phyloP scores from a whole-genome alignment of 2,113 vertebrate species.

The Cephalopholis sonnerati region DNA sequence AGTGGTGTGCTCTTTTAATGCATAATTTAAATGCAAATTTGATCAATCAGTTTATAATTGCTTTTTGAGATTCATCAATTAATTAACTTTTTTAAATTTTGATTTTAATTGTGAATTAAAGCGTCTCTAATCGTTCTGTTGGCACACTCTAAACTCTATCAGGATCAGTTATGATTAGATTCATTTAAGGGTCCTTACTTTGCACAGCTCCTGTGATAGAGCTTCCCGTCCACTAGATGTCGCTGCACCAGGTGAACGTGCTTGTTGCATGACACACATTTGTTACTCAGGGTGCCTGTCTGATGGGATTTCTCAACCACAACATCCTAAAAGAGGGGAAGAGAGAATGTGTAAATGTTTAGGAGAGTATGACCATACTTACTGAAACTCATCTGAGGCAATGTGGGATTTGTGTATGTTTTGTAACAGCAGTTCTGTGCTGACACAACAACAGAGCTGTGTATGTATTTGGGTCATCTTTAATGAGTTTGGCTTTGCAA shows the following conservation, averaged over 20 bases:
- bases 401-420: not conserved
- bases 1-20: not conserved
- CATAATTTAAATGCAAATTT: not conserved
- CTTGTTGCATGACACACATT: slow-evolving; percentile 87
- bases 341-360: not conserved
- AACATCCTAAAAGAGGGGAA: slow-evolving; percentile 51
- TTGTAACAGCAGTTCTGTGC: not conserved
- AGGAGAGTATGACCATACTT: not conserved
- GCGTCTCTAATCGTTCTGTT: not conserved
- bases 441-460: slow-evolving; percentile 1
- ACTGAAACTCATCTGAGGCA: not conserved
- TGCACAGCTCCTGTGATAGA: slow-evolving; percentile 97
- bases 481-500: not conserved
- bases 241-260: slow-evolving; percentile 96
- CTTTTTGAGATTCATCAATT: not conserved
- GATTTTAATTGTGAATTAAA: not conserved
- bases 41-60: not conserved
- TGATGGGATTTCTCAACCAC: slow-evolving; percentile 60
- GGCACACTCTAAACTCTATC: not conserved
- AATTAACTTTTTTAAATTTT: not conserved
- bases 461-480: not conserved
- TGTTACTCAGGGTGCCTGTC: slow-evolving; percentile 82
- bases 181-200: slow-evolving; percentile 81
- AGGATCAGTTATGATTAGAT: not conserved
- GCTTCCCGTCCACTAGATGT: slow-evolving; percentile 91